phyloP scores from a whole-genome alignment of 2,797 vertebrate species.

The Myotis vivesi region DNA sequence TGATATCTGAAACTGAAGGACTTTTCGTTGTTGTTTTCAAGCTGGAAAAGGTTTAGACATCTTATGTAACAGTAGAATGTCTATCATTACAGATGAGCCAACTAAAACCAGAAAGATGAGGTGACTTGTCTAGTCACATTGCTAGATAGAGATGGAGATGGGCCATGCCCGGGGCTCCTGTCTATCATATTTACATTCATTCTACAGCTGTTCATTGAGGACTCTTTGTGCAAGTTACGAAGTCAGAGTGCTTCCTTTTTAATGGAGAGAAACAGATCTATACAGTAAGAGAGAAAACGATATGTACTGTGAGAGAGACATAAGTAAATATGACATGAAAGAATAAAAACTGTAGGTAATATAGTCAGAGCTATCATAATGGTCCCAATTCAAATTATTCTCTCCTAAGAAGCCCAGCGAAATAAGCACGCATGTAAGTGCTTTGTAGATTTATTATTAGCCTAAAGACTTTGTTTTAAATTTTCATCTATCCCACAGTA shows the following conservation, averaged over 20 bases:
- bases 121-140: too few relatives aligned
- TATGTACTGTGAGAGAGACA: neutral
- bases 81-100: neutral
- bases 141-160: neutral
- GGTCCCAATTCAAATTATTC: neutral
- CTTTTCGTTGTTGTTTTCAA: neutral
- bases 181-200: neutral
- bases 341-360: neutral
- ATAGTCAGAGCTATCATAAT: neutral
- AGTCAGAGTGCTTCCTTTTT: neutral
- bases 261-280: neutral
- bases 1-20: slow-evolving; percentile 2
- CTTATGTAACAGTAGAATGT: neutral
- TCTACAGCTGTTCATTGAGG: neutral
- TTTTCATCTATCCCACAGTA: neutral
- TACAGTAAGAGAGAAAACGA: neutral
- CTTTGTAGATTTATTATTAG: neutral
- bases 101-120: neutral
- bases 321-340: neutral
- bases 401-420: neutral
- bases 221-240: neutral
- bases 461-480: slow-evolving; percentile 8
- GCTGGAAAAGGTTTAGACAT: neutral
- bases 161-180: neutral
- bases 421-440: neutral